Evolutionary conservation across 2,797 vertebrate genomes (phyloP), one percentile per base, ranked within the genome.

Genomic region (Thaleichthys pacificus): DNA sequence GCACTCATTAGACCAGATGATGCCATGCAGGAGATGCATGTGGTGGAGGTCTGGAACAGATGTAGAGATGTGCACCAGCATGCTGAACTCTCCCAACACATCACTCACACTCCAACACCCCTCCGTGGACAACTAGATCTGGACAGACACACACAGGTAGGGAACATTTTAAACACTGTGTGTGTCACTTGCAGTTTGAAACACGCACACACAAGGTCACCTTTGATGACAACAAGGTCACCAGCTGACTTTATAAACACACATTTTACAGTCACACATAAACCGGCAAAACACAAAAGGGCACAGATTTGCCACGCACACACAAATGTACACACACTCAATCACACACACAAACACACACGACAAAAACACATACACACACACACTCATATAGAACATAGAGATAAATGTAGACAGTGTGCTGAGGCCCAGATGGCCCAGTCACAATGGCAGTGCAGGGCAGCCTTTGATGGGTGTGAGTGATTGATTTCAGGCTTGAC

Each of bases 401-500:
- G 84, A 91, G 87, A 90, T 89, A 89, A 84, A 91, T 86, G 81
- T 85, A 81, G 85, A 91, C 89, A 88, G 89, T 90, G 85, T 86
- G 87, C 87, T 78, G 88, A 91, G 89, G 91, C 91, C 92, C 93
- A 94, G 93, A 94, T 94, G 93, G 93, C 88, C 86, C 86, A 82
- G 88, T 89, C 90, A 93, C 92, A 93, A 93, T 92, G 90, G 91
- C 85, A 69, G 87, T 88, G 89, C 88, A 90, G 87, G 88, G 89
- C 88, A 81, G 89, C 91, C 91, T 94, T 94, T 94, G 93, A 94
- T 94, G 92, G 92, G 88, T 93, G 91, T 93, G 93, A 94, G 93
- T 94, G 93, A 94, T 94, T 94, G 93, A 94, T 94, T 94, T 94
- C 91, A 94, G 91, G 93, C 93, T 93, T 91, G 91, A 93, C 92